phyloP scores from a whole-genome alignment of 2,113 vertebrate species.

The Pterocles burchelli region DNA sequence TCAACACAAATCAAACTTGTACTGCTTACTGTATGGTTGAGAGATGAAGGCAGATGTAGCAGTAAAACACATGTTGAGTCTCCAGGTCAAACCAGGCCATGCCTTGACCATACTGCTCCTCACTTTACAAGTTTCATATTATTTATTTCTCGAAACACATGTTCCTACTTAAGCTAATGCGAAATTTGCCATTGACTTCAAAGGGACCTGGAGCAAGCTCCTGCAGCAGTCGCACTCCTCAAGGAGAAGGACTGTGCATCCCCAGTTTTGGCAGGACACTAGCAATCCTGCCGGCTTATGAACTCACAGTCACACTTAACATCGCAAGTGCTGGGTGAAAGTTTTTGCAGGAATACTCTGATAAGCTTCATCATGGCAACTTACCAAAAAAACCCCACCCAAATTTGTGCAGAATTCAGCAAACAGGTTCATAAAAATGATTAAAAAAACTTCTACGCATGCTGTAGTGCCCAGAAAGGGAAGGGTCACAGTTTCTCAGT shows the following conservation, averaged over 20 bases:
- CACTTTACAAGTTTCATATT: constrained; percentile 13
- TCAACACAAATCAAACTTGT: not conserved
- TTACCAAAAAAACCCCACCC: not conserved
- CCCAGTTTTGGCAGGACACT: not conserved
- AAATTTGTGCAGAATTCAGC: not conserved
- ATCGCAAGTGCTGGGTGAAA: not conserved
- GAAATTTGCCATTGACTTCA: constrained; percentile 45
- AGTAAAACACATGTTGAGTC: not conserved
- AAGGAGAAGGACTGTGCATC: not conserved
- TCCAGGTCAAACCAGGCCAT: constrained; percentile 44
- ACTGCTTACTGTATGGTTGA: not conserved
- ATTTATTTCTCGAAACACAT: constrained; percentile 46
- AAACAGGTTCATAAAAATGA: not conserved
- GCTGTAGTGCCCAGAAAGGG: not conserved
- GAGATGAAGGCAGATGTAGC: not conserved
- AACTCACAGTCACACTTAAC: not conserved
- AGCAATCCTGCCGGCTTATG: not conserved
- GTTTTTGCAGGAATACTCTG: not conserved
- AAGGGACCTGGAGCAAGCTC: not conserved
- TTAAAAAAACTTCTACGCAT: not conserved
- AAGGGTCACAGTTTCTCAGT: not conserved
- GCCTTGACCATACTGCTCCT: not conserved
- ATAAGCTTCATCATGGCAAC: not conserved
- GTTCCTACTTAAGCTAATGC: constrained; percentile 39
- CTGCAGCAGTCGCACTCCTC: not conserved